Base-by-base conservation (phyloP, 2,797 vertebrate genomes). In the Tenualosa ilisha region DNA sequence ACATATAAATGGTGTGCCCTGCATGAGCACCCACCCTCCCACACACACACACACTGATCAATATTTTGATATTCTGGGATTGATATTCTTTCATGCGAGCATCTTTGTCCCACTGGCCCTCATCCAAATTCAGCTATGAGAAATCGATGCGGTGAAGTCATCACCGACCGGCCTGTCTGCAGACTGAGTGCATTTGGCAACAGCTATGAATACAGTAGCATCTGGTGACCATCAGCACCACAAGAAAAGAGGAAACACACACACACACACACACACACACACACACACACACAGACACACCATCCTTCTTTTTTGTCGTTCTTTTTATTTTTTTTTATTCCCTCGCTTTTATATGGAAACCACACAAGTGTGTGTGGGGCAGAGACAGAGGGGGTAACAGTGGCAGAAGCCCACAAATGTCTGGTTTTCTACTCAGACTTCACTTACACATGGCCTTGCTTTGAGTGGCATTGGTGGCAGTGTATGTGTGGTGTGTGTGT, bases 391-490 rank as follows among this genome's bases (percentile, higher is more conserved):
- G 68, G n/a, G 65, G 63, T 31, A 15, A 17, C 13, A 7, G 68
- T 72, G 68, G 31, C 26, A 65, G 59, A 20, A 72, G 72, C 68
- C 68, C 90, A 91, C 65, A 85, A 89, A 91, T 90, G 90, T 90
- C 17, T 85, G 51, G 31, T 84, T 86, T 89, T 83, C 84, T 84
- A 63, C 72, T 6, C 84, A 22, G 9, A 81, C 53, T 84, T 84
- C 85, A 56, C 75, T 24, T 9, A 22, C 54, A 63, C 56, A 83
- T 46, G 22, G 72, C 72, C 82, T 61, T 61, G 43, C 84, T 15
- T 81, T 43, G 49, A 68, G 12, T 56, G 9, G 75, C 84, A 59
- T 24, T n/a, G 31, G 37, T 51, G 81, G 6, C 51, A 31, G 31
- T 31, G 31, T 31, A 31, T 31, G 31, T 31, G 31, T 31, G 31